Conservation (phyloP, 2,888 invertebrate genomes). For the Silvanus unidentatus region DNA sequence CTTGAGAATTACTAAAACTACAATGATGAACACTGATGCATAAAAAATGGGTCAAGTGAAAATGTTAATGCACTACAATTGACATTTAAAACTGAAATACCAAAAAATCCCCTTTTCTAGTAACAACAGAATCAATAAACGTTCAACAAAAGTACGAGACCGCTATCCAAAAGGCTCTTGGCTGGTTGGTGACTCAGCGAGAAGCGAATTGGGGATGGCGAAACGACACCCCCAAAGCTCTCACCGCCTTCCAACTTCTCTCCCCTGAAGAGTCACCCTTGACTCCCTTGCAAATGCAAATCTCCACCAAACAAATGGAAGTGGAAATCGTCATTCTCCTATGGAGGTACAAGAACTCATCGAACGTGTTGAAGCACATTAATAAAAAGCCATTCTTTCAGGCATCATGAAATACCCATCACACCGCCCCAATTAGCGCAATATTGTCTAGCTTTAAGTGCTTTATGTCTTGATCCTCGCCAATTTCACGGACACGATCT, state of each 20-base stretch:
- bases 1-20: too few relatives aligned
- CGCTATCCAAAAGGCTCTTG: slow-evolving; percentile 62
- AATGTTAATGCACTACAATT: slow-evolving; percentile 2
- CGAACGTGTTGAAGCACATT: neutral
- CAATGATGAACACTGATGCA: too few relatives aligned
- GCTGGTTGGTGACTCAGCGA: slow-evolving; percentile 69
- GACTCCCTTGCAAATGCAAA: slow-evolving; percentile 62
- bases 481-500: slow-evolving; percentile 82
- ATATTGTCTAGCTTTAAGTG: slow-evolving; percentile 72
- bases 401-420: slow-evolving; percentile 71
- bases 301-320: slow-evolving; percentile 83
- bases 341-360: slow-evolving; percentile 56
- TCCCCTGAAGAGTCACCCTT: slow-evolving; percentile 47
- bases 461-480: slow-evolving; percentile 77
- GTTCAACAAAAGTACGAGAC: slow-evolving; percentile 44
- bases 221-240: slow-evolving; percentile 76
- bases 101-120: neutral
- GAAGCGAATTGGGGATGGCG: slow-evolving; percentile 76
- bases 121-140: slow-evolving; percentile 6
- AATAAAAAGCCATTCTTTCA: too few relatives aligned
- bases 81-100: neutral
- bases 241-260: slow-evolving; percentile 69
- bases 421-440: slow-evolving; percentile 70
- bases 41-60: slow-evolving; percentile 4
- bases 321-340: slow-evolving; percentile 77